Evolutionary conservation across 1,140 invertebrate genomes (phyloP).

Genomic region (Bombus balteatus): DNA sequence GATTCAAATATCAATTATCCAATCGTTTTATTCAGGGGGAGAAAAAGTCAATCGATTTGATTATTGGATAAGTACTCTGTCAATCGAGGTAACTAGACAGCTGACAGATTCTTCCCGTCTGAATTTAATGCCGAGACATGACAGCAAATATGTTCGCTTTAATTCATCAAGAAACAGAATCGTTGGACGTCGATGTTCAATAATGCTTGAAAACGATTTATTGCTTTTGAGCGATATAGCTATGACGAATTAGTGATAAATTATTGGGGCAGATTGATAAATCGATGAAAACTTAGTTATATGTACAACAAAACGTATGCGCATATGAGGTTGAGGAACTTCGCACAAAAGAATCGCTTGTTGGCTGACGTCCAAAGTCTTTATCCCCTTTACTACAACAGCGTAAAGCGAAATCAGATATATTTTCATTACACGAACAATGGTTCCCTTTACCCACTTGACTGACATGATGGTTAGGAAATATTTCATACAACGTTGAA

Average conservation of each 20-base stretch:
- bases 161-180: neutral
- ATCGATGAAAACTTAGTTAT: neutral
- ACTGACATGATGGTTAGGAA: too few relatives aligned
- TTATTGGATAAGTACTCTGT: conserved; percentile 3
- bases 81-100: conserved; percentile 13
- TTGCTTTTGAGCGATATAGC: too few relatives aligned
- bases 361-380: too few relatives aligned
- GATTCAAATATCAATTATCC: neutral
- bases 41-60: neutral
- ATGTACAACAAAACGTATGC: too few relatives aligned
- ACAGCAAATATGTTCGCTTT: neutral
- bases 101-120: conserved; percentile 12
- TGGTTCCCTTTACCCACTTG: too few relatives aligned
- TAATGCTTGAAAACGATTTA: neutral
- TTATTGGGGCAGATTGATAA: neutral
- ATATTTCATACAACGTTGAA: too few relatives aligned
- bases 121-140: neutral
- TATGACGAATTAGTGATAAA: too few relatives aligned
- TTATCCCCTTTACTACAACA: too few relatives aligned
- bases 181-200: conserved; percentile 4
- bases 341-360: too few relatives aligned
- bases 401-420: too few relatives aligned
- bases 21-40: neutral
- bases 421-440: too few relatives aligned
- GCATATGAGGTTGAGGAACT: too few relatives aligned